phyloP scores from a whole-genome alignment of 2,113 vertebrate species.

The Dromaius novaehollandiae region DNA sequence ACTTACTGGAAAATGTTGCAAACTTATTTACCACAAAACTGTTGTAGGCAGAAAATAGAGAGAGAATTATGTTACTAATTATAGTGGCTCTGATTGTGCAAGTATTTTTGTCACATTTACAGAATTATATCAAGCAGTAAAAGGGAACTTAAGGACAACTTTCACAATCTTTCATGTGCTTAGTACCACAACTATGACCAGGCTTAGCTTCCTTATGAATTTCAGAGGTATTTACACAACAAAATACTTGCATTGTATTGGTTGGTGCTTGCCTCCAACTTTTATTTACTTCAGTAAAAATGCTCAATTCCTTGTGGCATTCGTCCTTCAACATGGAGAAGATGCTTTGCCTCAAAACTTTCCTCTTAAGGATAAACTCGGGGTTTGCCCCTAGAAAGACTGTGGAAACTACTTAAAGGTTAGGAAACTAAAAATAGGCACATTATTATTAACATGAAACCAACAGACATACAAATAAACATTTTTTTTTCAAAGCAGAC shows the following conservation, averaged over 20 bases:
- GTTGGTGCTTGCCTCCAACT: not conserved
- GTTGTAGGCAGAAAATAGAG: constrained; percentile 2
- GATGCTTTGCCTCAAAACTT: not conserved
- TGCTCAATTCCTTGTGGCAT: not conserved
- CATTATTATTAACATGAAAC: not conserved
- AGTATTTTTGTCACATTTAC: not conserved
- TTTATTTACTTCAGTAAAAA: not conserved
- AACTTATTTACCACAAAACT: not conserved
- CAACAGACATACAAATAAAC: not conserved
- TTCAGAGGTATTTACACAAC: not conserved
- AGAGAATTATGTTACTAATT: not conserved
- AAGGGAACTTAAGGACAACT: not conserved
- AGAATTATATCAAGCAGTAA: not conserved
- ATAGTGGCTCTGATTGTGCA: not conserved
- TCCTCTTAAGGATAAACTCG: not conserved
- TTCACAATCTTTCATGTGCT: not conserved
- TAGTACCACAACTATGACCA: not conserved
- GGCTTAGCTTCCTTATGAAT: not conserved
- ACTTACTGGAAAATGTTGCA: not conserved
- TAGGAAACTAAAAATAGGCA: not conserved
- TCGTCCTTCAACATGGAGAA: not conserved
- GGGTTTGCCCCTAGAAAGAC: not conserved
- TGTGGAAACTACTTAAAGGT: not conserved
- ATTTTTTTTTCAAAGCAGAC: not conserved
- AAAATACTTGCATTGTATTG: not conserved